Conservation (phyloP, 2,888 invertebrate species). For the Teleogryllus oceanicus region DNA sequence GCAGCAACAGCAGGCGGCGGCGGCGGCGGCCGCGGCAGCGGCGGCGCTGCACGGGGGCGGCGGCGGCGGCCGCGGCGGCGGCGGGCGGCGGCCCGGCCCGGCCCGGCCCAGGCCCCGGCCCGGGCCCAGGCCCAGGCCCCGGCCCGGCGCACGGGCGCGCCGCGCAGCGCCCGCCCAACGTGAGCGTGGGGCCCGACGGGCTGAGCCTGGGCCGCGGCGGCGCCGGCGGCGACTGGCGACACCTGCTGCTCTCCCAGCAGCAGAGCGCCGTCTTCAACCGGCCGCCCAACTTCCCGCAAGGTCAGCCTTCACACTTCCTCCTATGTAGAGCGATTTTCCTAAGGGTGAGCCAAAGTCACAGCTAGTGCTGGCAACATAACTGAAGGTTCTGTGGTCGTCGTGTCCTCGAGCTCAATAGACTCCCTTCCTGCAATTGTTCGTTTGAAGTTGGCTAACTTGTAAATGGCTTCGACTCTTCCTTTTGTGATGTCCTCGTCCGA, state of each 20-base stretch:
- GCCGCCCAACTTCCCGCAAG: slow-evolving; percentile 54
- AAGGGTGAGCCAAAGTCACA: too few relatives aligned
- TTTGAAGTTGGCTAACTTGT: too few relatives aligned
- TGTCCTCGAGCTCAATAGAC: too few relatives aligned
- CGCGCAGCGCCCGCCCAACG: slow-evolving; percentile 60
- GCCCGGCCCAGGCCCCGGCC: slow-evolving; percentile 22
- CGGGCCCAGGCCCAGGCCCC: not conserved
- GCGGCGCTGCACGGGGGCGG: too few relatives aligned
- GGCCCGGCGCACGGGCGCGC: slow-evolving; percentile 44
- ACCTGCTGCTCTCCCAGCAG: slow-evolving; percentile 57
- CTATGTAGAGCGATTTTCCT: too few relatives aligned
- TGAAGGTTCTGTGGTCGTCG: too few relatives aligned
- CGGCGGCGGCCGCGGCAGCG: not conserved
- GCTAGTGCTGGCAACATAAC: too few relatives aligned
- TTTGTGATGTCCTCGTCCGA: too few relatives aligned
- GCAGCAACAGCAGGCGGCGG: slow-evolving; percentile 27
- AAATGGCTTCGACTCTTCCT: too few relatives aligned
- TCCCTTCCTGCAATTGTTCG: too few relatives aligned
- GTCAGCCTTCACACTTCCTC: slow-evolving; percentile 44
- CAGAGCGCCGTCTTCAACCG: slow-evolving; percentile 39
- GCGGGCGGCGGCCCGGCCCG: slow-evolving; percentile 44
- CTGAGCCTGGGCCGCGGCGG: slow-evolving; percentile 52
- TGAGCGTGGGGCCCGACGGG: slow-evolving; percentile 56
- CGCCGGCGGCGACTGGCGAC: slow-evolving; percentile 57
- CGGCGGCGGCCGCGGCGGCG: slow-evolving; percentile 45